Base-by-base conservation (phyloP, 2,888 invertebrate genomes). In the Mesorhabditis spiculigera region DNA sequence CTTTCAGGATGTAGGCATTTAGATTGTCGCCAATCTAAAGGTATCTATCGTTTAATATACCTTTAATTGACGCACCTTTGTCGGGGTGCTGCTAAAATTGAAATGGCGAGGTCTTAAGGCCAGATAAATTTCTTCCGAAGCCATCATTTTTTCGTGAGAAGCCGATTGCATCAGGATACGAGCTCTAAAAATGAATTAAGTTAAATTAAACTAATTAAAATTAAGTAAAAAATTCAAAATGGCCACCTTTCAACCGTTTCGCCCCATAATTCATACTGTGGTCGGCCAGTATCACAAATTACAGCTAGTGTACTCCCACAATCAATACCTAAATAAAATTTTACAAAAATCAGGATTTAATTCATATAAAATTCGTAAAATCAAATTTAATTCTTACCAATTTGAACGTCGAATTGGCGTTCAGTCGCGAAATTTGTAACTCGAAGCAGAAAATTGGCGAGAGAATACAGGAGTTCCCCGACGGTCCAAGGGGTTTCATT, bases 401-500 rank as follows among this genome's bases (percentile, higher is more conserved):
- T 78, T 43, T 78, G 77, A 44, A 84, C 75, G 61, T 83, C 78
- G 68, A 84, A 77, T 50, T 80, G 81, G 63, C 82, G 80, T 61
- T 82, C 79, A 4, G 77, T 74, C 8, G 81, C 79, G 66, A 81
- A 81, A 44, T 80, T 71, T 8, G 78, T 78, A 41, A 75, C 71
- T 16, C 71, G 67, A 13, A 82, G 72, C 10, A 81, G 77, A 66
- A 82, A 83, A 43, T 78, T 76, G 8, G 83, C 78, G 16, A 84
- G 65, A 8, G 81, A 78, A 62, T 79, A 77, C 28, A 84, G 72
- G 5, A 85, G 77, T 65, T 84, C 84, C 5, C 84, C 83, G 66
- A 84, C 83, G 4, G 84, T 84, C 68, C 80, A 82, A 13, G 84
- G 84, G 16, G 82, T 76, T 65, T 85, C 84, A 65, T 82, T 79